These are phyloP conservation scores for Siderastrea siderea DNA, from an alignment of 92 coral and sea anemone species.

Conservation along the genomic window DNA sequence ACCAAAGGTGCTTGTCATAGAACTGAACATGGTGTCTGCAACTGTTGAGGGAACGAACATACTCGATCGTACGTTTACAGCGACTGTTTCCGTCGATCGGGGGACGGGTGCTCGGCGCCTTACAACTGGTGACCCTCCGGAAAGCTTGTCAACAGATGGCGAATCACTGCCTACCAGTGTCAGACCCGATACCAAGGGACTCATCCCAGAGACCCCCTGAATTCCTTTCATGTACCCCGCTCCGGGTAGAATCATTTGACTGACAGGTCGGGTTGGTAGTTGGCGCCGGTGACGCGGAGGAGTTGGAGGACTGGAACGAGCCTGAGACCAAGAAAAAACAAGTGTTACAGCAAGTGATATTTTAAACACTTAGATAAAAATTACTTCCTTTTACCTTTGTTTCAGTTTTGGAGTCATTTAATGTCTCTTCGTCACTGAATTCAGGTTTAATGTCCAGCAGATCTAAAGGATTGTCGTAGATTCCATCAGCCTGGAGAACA, in stretches of 20 bases:
- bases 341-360: neutral
- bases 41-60: slow-evolving; percentile 68
- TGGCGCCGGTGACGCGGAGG: slow-evolving; percentile 92
- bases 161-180: slow-evolving; percentile 68
- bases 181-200: slow-evolving; percentile 85
- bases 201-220: slow-evolving; percentile 69
- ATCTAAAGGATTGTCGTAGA: slow-evolving; percentile 88
- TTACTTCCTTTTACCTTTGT: slow-evolving; percentile 54
- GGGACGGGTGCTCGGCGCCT: slow-evolving; percentile 80
- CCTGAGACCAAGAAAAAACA: slow-evolving; percentile 26
- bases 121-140: slow-evolving; percentile 72
- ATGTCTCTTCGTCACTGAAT: slow-evolving; percentile 88
- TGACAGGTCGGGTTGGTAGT: slow-evolving; percentile 82
- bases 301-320: slow-evolving; percentile 80
- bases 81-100: slow-evolving; percentile 64
- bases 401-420: slow-evolving; percentile 75
- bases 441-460: slow-evolving; percentile 78
- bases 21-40: slow-evolving; percentile 49
- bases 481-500: slow-evolving; percentile 84
- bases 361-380: too few species aligned
- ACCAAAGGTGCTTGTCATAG: slow-evolving; percentile 71
- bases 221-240: slow-evolving; percentile 59
- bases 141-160: slow-evolving; percentile 60
- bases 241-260: slow-evolving; percentile 84
- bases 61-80: slow-evolving; percentile 81